phyloP scores from a whole-genome alignment of 2,797 vertebrate species.

The Varecia variegata region DNA sequence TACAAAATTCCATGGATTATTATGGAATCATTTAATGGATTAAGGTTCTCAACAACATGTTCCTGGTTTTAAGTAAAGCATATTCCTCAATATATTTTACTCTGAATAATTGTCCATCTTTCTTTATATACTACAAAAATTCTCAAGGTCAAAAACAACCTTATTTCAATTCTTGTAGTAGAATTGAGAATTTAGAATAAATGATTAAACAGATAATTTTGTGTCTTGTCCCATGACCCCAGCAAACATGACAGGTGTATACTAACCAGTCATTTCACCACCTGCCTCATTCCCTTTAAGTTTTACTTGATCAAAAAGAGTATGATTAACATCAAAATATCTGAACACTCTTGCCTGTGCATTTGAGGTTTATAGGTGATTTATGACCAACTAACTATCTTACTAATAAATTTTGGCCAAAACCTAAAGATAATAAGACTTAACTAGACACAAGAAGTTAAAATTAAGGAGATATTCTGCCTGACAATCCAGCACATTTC shows the following conservation, averaged over 20 bases:
- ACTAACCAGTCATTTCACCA: background rate
- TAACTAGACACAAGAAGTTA: background rate
- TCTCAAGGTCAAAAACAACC: background rate
- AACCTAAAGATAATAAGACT: background rate
- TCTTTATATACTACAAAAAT: background rate
- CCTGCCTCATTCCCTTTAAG: background rate
- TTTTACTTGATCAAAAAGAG: background rate
- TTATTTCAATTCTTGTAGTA: background rate
- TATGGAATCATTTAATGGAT: background rate
- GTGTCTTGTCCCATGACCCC: too few species aligned
- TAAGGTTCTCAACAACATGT: background rate
- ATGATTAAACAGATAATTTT: background rate
- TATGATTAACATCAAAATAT: background rate
- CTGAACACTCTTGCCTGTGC: background rate
- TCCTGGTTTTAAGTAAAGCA: background rate
- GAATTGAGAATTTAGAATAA: background rate
- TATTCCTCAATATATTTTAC: background rate
- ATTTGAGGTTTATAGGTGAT: background rate
- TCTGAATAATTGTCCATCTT: background rate
- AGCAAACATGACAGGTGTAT: background rate
- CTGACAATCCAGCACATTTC: background rate
- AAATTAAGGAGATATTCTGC: background rate
- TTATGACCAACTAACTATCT: background rate
- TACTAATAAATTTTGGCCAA: background rate
- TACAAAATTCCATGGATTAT: background rate